Evolutionary conservation across 2,113 vertebrate species (phyloP), one percentile per base, ranked within the genome.

Genomic region (Rhagologus leucostigma): DNA sequence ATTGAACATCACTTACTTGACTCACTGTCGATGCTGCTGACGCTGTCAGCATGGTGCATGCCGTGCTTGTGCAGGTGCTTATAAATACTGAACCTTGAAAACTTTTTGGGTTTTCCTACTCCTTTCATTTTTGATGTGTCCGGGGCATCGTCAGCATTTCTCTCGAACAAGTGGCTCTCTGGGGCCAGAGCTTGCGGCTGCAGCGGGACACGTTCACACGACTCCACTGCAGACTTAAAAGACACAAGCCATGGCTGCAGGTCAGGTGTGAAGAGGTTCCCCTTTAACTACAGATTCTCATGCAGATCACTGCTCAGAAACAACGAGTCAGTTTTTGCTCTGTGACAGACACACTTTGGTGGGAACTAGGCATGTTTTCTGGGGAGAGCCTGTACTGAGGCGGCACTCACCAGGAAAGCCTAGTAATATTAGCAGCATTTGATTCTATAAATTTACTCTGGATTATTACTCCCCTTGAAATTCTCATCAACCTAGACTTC

Each of bases 1-100:
- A 60, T 11, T n/a, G 64, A 70, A 10, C 3, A 4, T 3, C 68
- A 98, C 98, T 98, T 96, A 99, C 99, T 98, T 63, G 98, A 98
- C 20, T 98, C 94, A 30, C 99, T 99, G 95, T 99, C 99, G 5
- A 98, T 62, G 93, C 99, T 99, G 94, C 98, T 99, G 97, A 99
- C 69, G 13, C 99, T 99, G 93, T 99, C 98, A 0, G 97, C 47
- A 0, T 95, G 97, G 8, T 98, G 96, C 35, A 99, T 95, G 24
- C 98, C 94, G 2, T 98, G 99, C 49, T 98, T 98, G 93, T 99
- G 98, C 78, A 99, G 98, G 35, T 98, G 99, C 65, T 92, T 98
- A 90, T 97, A 98, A 89, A 99, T 98, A 96, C 98, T 99, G 94
- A 99, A 98, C 56, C 97, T 97, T 32, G 97, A 97, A 67, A 98